phyloP scores from a whole-genome alignment of 2,113 vertebrate genomes.

The Elephantulus edwardii region DNA sequence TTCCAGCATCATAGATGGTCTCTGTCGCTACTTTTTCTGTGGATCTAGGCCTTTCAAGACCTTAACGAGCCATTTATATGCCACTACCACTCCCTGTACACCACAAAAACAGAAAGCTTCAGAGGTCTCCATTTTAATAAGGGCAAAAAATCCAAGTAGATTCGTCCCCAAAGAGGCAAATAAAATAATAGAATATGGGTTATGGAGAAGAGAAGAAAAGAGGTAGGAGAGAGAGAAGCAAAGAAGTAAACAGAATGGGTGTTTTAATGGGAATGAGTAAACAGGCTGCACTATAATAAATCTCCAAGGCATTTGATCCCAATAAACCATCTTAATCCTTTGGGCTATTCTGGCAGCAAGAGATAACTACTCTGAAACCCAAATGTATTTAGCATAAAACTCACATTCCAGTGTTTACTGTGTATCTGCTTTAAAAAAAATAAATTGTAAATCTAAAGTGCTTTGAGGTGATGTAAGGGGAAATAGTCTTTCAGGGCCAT shows the following conservation, averaged over 20 bases:
- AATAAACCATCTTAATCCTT: conserved; percentile 87
- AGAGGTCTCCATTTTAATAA: conserved; percentile 45
- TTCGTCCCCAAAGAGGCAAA: conserved; percentile 33
- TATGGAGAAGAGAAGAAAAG: conserved; percentile 26
- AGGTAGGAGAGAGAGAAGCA: not conserved
- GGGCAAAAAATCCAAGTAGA: conserved; percentile 49
- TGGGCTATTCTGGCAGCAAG: conserved; percentile 85
- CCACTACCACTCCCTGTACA: not conserved
- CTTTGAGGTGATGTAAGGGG: conserved; percentile 15
- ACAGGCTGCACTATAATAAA: conserved; percentile 80
- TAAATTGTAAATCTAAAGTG: conserved; percentile 67
- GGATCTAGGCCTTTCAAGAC: not conserved
- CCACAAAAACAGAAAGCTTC: conserved; percentile 5
- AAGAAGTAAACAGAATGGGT: conserved; percentile 68
- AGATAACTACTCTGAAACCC: conserved; percentile 83
- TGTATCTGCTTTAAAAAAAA: conserved; percentile 68
- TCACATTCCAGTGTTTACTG: conserved; percentile 79
- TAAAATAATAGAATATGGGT: conserved; percentile 48
- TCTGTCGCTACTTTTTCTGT: not conserved
- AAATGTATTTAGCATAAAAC: conserved; percentile 85
- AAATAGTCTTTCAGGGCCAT: not conserved
- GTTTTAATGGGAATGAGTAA: conserved; percentile 83
- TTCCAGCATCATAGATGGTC: not conserved
- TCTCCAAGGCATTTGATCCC: conserved; percentile 86
- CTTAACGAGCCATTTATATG: not conserved